Percentiles rank a stretch among this genome's conserved stretches.
Evolutionary conservation across 2,113 vertebrate genomes (phyloP).

Genomic region (Cinclus cinclus): DNA sequence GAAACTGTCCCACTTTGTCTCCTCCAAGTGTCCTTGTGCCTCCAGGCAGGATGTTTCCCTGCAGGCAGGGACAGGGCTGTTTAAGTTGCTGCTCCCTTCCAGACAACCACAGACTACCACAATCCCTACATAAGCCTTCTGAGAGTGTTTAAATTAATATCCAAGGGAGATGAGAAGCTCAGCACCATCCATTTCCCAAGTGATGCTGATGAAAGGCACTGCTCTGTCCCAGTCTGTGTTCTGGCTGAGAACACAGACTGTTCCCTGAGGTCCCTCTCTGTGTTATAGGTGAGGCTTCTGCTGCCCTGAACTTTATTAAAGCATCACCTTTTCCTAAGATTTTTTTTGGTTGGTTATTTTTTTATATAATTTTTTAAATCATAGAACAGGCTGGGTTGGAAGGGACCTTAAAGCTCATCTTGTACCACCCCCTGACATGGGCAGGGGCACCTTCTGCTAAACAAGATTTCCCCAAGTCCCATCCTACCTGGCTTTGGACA

Average conservation of each 20-base stretch:
- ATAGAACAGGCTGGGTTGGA: background rate
- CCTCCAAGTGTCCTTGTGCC: background rate
- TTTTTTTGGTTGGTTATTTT: too few relatives aligned
- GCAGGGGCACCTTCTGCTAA: background rate
- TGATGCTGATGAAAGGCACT: background rate
- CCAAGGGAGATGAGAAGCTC: background rate
- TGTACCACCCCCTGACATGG: too few relatives aligned
- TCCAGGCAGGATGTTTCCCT: background rate
- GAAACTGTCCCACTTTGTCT: background rate
- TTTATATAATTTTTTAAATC: background rate
- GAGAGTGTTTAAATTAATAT: background rate
- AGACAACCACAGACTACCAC: background rate
- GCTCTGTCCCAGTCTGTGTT: too few relatives aligned
- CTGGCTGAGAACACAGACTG: background rate
- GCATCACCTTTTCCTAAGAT: background rate
- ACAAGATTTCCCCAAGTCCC: background rate
- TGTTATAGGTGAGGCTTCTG: background rate
- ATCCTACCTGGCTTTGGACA: background rate
- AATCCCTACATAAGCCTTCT: accelerated
- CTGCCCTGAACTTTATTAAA: background rate
- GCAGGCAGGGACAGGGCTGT: background rate
- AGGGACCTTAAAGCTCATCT: background rate
- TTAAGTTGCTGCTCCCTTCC: background rate
- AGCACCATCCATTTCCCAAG: background rate
- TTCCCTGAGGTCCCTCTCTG: background rate